Evolutionary conservation across 2,113 vertebrate species (phyloP).

Genomic region (Amblyopsis rosae): DNA sequence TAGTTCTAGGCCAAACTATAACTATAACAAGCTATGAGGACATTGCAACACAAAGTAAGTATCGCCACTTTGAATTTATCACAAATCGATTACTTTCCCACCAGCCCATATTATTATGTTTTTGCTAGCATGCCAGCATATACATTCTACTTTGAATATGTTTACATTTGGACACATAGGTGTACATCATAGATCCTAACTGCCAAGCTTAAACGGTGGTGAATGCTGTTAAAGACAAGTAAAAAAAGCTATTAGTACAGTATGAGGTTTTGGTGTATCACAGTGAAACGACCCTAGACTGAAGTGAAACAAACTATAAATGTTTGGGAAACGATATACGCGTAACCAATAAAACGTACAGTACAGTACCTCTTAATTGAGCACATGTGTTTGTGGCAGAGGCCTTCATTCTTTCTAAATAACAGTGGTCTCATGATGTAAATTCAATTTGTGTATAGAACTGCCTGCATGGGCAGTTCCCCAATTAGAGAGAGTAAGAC

Average conservation of each 20-base stretch:
- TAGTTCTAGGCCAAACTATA: conserved; percentile 33
- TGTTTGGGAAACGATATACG: conserved; percentile 23
- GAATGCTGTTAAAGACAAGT: conserved; percentile 4
- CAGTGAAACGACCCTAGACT: conserved; percentile 1
- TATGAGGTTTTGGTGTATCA: conserved; percentile 7
- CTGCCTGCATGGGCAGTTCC: background rate
- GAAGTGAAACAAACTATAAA: conserved; percentile 25
- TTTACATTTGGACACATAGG: background rate
- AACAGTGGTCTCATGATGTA: conserved; percentile 7
- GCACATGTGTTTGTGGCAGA: conserved; percentile 30
- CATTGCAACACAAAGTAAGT: conserved; percentile 8
- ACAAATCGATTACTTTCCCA: background rate
- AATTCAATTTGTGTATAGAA: background rate
- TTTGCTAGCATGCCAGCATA: no score
- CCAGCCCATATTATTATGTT: background rate
- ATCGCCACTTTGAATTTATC: conserved; percentile 6
- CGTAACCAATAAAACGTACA: conserved; percentile 25
- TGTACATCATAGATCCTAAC: background rate
- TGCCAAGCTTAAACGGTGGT: background rate
- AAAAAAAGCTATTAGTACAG: background rate
- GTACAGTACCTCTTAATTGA: conserved; percentile 32
- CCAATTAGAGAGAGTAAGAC: conserved; percentile 62
- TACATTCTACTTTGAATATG: background rate
- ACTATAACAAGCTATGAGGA: background rate
- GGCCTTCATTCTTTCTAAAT: background rate